Percentiles rank a stretch among this genome's conserved stretches.
Conservation (phyloP, 35 echinoderm and acorn worm species). For the Nesometra sesokonis region DNA sequence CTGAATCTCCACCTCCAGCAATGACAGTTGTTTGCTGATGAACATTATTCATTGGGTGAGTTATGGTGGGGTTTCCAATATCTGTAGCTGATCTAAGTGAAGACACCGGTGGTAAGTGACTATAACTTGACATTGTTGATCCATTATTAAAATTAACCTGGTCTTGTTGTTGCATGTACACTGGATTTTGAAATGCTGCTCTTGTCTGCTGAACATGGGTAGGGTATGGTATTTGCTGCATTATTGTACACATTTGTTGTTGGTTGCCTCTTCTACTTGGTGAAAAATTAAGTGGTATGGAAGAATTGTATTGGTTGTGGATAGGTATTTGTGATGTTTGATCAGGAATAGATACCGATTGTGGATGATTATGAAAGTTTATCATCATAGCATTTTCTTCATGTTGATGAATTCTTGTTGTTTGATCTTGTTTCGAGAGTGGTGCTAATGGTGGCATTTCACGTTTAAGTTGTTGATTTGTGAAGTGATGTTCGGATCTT, state of each 20-base stretch:
- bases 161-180: background rate
- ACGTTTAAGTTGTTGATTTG: background rate
- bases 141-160: background rate
- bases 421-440: background rate
- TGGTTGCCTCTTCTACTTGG: background rate
- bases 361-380: background rate
- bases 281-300: background rate
- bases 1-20: background rate
- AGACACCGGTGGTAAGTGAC: background rate
- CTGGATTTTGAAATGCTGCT: background rate
- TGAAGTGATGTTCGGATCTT: background rate
- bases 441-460: background rate
- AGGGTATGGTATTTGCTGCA: background rate
- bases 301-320: background rate
- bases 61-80: background rate
- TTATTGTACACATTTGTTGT: background rate
- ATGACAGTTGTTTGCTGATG: background rate
- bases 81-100: background rate
- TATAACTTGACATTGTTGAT: background rate
- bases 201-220: background rate
- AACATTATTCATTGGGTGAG: background rate
- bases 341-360: background rate
- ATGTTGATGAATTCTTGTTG: background rate
- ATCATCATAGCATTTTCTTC: background rate
- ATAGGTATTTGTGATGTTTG: background rate